These are phyloP conservation scores for Sinhomidia bicolor DNA, from an alignment of 2,888 invertebrate genomes.

Conservation along the genomic window DNA sequence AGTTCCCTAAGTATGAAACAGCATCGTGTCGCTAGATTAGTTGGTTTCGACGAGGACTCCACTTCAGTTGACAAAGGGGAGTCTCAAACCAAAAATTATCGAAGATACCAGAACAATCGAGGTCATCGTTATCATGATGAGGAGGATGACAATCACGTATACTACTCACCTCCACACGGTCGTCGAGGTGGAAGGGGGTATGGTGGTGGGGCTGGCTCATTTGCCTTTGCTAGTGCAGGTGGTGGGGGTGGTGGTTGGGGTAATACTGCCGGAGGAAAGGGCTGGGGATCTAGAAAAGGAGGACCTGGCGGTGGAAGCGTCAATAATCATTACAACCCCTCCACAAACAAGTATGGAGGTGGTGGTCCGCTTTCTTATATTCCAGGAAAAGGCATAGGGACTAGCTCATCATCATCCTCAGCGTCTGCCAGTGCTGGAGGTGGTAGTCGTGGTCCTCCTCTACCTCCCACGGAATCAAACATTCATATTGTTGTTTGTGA, in stretches of 20 bases:
- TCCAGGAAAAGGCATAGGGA: constrained; percentile 41
- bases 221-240: constrained; percentile 48
- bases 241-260: constrained; percentile 25
- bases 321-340: constrained; percentile 71
- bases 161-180: constrained; percentile 28
- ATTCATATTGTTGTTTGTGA: constrained; percentile 73
- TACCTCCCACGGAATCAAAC: neutral
- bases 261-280: constrained; percentile 40
- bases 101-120: neutral
- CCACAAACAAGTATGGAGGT: constrained; percentile 72
- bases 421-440: neutral
- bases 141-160: neutral
- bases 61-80: neutral
- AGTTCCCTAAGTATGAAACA: neutral
- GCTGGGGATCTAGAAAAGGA: constrained; percentile 24
- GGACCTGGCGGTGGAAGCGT: constrained; percentile 11
- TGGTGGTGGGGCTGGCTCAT: neutral
- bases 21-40: neutral
- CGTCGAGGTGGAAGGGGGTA: neutral
- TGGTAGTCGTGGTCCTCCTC: neutral
- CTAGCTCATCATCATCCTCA: neutral
- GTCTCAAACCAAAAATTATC: constrained; percentile 28
- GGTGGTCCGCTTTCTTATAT: constrained; percentile 65
- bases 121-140: neutral
- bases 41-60: neutral